phyloP scores from a whole-genome alignment of 2,797 vertebrate species.

The Sciurus vulgaris region DNA sequence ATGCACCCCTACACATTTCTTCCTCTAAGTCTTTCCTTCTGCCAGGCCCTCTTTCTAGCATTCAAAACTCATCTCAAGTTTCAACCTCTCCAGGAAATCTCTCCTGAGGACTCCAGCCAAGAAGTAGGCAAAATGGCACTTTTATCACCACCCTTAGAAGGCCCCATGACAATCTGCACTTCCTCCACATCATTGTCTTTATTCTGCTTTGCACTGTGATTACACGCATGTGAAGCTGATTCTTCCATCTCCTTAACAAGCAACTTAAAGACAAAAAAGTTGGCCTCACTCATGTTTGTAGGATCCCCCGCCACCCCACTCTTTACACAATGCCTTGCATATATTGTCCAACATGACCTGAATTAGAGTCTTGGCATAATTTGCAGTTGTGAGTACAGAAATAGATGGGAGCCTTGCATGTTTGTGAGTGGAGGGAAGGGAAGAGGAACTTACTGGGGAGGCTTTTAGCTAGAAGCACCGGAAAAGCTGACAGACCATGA shows the following conservation, averaged over 20 bases:
- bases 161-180: background rate
- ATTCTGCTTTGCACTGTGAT: background rate
- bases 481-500: background rate
- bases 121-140: background rate
- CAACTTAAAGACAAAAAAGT: background rate
- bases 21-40: background rate
- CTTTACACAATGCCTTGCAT: background rate
- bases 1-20: fast-evolving
- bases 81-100: background rate
- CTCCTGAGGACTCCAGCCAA: background rate
- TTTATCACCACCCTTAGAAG: background rate
- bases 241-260: background rate
- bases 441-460: background rate
- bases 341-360: conserved; percentile 8
- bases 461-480: background rate
- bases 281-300: conserved; percentile 21
- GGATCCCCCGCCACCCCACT: background rate
- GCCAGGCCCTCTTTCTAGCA: background rate
- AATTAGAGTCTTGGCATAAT: background rate
- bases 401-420: background rate
- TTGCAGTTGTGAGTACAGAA: conserved; percentile 19
- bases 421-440: background rate
- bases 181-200: background rate
- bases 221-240: background rate
- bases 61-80: conserved; percentile 6